phyloP scores from a whole-genome alignment of 1,140 invertebrate genomes.

The Glomeris maerens region DNA sequence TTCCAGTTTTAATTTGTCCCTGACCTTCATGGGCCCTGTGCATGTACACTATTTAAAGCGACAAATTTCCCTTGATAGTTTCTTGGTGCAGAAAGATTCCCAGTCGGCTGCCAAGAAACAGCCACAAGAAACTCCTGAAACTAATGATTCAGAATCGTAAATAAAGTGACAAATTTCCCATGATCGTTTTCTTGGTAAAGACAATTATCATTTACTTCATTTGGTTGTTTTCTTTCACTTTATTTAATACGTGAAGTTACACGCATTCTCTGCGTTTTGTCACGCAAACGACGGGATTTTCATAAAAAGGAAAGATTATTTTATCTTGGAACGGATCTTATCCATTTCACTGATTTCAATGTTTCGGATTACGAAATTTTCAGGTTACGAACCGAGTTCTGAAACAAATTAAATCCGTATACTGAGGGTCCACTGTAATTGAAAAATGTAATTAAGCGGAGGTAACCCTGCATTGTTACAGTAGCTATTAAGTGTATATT shows the following conservation, averaged over 20 bases:
- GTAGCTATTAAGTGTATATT: no score
- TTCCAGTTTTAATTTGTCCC: no score
- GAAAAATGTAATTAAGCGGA: no score
- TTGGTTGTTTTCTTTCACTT: no score
- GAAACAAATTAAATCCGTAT: neutral
- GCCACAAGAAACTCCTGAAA: neutral
- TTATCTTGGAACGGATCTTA: no score
- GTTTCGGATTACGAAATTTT: no score
- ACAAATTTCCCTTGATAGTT: neutral
- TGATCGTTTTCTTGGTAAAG: neutral
- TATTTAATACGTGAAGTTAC: neutral
- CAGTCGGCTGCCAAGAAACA: neutral
- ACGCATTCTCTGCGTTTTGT: neutral
- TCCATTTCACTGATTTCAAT: no score
- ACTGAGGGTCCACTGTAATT: no score
- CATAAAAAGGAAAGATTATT: neutral
- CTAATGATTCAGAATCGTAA: neutral
- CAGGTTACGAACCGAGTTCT: neutral
- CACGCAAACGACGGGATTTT: neutral
- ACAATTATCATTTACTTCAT: no score
- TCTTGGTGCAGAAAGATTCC: slow-evolving; percentile 1
- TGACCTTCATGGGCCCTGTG: no score
- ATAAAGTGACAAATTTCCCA: neutral
- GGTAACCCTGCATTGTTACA: no score
- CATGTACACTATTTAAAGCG: no score